Conservation (phyloP, 1,140 invertebrate species). For the Papilio aristodemus region DNA sequence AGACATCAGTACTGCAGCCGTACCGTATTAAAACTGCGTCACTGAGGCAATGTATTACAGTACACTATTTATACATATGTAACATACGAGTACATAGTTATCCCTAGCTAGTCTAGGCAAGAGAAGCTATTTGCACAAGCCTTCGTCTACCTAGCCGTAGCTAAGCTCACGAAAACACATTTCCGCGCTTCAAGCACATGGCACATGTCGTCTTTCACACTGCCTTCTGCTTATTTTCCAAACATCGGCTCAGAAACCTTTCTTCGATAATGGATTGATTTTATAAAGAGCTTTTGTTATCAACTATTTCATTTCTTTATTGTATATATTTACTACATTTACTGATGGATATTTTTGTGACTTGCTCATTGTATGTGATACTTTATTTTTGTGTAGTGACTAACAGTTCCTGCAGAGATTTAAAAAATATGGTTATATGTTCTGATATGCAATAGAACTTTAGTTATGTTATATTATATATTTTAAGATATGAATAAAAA, state of each 20-base stretch:
- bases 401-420: no score
- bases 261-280: constrained; percentile 19
- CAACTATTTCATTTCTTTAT: background rate
- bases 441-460: no score
- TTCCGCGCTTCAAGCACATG: constrained; percentile 11
- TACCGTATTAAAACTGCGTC: no score
- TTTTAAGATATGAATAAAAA: no score
- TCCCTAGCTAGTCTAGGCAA: constrained; percentile 12
- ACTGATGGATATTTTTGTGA: background rate
- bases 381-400: no score
- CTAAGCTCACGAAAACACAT: constrained; percentile 18
- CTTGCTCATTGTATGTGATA: background rate
- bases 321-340: background rate
- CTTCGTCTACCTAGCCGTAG: background rate
- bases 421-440: no score
- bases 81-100: background rate
- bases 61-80: no score
- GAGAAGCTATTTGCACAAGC: background rate
- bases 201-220: constrained; percentile 5
- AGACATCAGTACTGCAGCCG: no score
- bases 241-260: constrained; percentile 15
- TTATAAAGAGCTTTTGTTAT: constrained; percentile 10
- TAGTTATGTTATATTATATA: no score
- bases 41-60: no score
- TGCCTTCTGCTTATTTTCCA: constrained; percentile 11